These are phyloP conservation scores for Phyllotis vaccarum DNA, from an alignment of 2,797 vertebrate species.

Conservation along the genomic window DNA sequence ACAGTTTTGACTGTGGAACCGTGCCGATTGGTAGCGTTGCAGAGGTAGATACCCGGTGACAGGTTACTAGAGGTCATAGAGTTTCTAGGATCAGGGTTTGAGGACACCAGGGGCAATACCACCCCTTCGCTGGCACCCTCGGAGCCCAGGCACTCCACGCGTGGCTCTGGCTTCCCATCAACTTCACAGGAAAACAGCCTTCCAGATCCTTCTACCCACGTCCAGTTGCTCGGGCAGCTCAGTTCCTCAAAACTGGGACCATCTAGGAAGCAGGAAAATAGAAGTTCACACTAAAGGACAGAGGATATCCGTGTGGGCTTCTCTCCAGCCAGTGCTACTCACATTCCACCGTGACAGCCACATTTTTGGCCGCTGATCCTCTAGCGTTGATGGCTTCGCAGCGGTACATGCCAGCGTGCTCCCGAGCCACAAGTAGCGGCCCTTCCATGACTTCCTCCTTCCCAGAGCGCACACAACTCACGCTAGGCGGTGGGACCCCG, in stretches of 20 bases:
- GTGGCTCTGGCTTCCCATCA: constrained; percentile 76
- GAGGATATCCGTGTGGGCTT: neutral
- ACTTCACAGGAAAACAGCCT: constrained; percentile 76
- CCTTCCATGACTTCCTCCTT: fast-evolving
- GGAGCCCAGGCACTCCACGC: constrained; percentile 69
- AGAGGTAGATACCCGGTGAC: constrained; percentile 80
- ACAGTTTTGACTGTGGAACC: constrained; percentile 81
- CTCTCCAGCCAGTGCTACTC: constrained; percentile 64
- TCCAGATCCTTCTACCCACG: constrained; percentile 78
- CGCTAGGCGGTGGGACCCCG: constrained; percentile 76
- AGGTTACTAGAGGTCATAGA: neutral
- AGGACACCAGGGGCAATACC: constrained; percentile 62
- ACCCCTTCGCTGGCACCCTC: constrained; percentile 57
- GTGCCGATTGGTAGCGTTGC: constrained; percentile 82
- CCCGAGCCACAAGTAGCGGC: constrained; percentile 32
- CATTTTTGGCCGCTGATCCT: constrained; percentile 73
- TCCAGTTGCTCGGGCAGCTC: constrained; percentile 80
- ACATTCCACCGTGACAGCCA: constrained; percentile 85
- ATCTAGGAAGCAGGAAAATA: constrained; percentile 57
- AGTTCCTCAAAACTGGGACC: constrained; percentile 76
- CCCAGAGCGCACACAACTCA: constrained; percentile 73
- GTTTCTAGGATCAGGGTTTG: neutral
- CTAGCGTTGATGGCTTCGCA: constrained; percentile 84
- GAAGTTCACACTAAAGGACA: neutral
- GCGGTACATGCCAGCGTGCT: constrained; percentile 76